Evolutionary conservation across 2,113 vertebrate genomes (phyloP), one percentile per base, ranked within the genome.

Genomic region (Lethenteron camtschaticum): DNA sequence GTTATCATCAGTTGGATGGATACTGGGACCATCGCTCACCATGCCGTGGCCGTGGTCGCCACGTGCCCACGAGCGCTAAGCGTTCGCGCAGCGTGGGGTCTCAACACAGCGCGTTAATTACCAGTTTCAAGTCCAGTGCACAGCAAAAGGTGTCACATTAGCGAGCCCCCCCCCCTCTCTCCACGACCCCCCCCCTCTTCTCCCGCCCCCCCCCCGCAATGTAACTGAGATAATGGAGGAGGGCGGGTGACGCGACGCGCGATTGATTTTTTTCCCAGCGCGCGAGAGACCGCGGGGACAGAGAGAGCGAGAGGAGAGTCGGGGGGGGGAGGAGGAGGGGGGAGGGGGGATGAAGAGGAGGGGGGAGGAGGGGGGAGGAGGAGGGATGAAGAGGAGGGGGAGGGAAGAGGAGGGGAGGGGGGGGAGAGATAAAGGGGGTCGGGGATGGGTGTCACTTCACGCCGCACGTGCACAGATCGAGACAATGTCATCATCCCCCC

Each of bases 191-290:
- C 20, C 24, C 24, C 24, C n/a, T 2, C 9, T 24, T 24, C n/a
- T 6, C 24, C 63, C 63, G 10, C 24, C 24, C 24, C 24, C 24
- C 9, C 63, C 63, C n/a, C n/a, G n/a, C n/a, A 24, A n/a, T 66
- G 63, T 16, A 66, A 66, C n/a, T 66, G 63, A 66, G 63, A 66
- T 66, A 66, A 66, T 66, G 63, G 63, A 66, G 63, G 63, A 66
- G n/a, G 63, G 63, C 24, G n/a, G 63, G 63, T 66, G 24, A 66
- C n/a, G 63, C 63, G n/a, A 16, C 24, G n/a, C 24, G 24, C n/a
- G 24, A 24, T n/a, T 24, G 63, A 24, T 66, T 16, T 66, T 66
- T 66, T 66, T 24, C 63, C 9, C 63, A 66, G n/a, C 63, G 24
- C 24, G 63, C 63, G 10, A 16, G n/a, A 16, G 63, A 24, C 63